Evolutionary conservation across 2,888 invertebrate species (phyloP).

Genomic region (Lasioglossum vierecki): DNA sequence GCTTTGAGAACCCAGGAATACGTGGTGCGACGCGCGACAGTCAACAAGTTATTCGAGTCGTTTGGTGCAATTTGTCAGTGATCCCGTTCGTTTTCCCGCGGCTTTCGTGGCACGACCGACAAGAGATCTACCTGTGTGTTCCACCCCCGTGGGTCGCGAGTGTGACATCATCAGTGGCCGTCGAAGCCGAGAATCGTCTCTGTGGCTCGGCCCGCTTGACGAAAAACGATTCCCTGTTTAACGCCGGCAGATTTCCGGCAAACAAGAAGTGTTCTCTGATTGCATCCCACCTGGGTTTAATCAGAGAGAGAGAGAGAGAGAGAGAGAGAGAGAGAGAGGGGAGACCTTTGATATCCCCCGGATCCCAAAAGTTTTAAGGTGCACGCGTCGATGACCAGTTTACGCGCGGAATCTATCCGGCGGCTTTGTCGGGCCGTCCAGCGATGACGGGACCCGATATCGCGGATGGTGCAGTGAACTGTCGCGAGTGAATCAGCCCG

Average conservation of each 20-base stretch:
- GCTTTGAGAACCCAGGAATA: not conserved
- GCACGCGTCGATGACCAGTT: not conserved
- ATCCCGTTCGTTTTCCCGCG: slow-evolving; percentile 5
- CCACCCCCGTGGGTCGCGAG: not conserved
- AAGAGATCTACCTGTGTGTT: not conserved
- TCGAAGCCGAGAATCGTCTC: not conserved
- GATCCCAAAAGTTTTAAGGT: slow-evolving; percentile 13
- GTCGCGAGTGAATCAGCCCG: not conserved
- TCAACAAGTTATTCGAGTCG: slow-evolving; percentile 5
- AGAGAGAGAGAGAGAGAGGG: not conserved
- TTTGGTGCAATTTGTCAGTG: not conserved
- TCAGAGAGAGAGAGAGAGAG: not conserved
- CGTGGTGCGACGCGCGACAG: not conserved
- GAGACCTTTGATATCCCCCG: slow-evolving; percentile 8
- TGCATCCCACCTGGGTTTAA: not conserved
- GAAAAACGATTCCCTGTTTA: slow-evolving; percentile 10
- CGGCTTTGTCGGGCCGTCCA: not conserved
- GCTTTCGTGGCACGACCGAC: not conserved
- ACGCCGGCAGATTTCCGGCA: slow-evolving; percentile 9
- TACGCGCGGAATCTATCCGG: not conserved
- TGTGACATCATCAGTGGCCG: not conserved
- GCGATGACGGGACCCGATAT: not conserved
- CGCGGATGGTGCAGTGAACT: not conserved
- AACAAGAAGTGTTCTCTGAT: slow-evolving; percentile 18
- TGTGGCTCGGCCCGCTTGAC: not conserved